Conservation (phyloP, 2,113 vertebrate genomes). For the Pseudonaja textilis region DNA sequence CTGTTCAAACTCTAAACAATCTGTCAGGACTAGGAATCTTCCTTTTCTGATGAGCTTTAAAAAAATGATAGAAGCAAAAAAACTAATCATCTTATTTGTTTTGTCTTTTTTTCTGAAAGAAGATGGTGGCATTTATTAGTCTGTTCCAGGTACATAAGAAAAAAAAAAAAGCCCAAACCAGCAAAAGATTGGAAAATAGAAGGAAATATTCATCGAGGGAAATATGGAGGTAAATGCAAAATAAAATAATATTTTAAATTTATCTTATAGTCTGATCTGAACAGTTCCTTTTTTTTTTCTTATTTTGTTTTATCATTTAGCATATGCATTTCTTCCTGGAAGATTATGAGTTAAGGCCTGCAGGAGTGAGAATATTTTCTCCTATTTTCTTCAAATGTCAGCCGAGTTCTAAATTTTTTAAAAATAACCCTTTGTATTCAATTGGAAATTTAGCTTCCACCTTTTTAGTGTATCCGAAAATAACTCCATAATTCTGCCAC, state of each 20-base stretch:
- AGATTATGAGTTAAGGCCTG: background rate
- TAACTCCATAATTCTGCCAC: background rate
- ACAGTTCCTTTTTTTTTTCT: background rate
- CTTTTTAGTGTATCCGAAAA: background rate
- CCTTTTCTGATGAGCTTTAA: background rate
- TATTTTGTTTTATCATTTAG: background rate
- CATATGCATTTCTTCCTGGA: background rate
- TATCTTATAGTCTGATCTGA: background rate
- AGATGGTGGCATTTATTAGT: background rate
- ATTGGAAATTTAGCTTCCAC: background rate
- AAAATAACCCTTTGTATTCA: background rate
- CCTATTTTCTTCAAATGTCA: background rate
- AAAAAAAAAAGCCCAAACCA: background rate
- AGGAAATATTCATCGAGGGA: background rate
- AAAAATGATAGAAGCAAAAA: background rate
- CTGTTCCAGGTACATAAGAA: background rate
- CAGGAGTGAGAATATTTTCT: background rate
- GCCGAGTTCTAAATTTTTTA: background rate
- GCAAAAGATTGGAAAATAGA: background rate
- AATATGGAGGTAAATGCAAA: background rate
- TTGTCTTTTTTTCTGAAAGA: background rate
- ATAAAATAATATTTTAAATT: background rate
- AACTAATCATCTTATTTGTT: background rate
- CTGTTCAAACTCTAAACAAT: background rate
- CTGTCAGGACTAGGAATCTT: background rate